phyloP scores from a whole-genome alignment of 2,113 vertebrate species.

The Pongo abelii region DNA sequence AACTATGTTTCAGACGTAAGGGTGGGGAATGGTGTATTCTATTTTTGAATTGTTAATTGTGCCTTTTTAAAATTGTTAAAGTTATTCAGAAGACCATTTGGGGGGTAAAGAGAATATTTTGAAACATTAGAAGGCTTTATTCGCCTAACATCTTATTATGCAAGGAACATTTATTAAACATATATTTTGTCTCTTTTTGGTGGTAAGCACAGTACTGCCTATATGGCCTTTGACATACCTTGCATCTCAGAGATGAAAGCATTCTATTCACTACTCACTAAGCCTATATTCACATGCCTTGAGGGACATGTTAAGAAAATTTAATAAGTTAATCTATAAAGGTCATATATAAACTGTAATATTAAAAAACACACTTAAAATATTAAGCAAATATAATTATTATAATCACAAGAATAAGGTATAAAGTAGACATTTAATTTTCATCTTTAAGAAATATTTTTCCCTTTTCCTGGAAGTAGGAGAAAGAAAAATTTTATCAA shows the following conservation, averaged over 20 bases:
- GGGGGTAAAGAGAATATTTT: not conserved
- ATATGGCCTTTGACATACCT: not conserved
- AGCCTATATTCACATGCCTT: not conserved
- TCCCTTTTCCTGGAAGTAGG: not conserved
- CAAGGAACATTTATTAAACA: not conserved
- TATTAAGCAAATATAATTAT: not conserved
- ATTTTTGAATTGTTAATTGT: not conserved
- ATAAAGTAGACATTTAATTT: not conserved
- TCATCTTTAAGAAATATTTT: not conserved
- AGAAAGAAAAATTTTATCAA: not conserved
- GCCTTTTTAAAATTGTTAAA: not conserved
- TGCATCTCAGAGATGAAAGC: not conserved
- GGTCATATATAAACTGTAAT: not conserved
- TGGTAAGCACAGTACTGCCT: not conserved
- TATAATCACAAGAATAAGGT: not conserved
- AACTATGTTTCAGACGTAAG: not conserved
- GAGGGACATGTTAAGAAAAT: not conserved
- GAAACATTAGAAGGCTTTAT: not conserved
- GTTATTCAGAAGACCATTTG: not conserved
- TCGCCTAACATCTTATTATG: not conserved
- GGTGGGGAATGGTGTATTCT: not conserved
- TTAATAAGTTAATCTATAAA: not conserved
- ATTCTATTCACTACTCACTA: not conserved
- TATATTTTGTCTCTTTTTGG: not conserved
- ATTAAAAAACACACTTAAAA: not conserved